Percentiles rank a stretch among this genome's conserved stretches.
Evolutionary conservation across 2,888 invertebrate species (phyloP).

Genomic region (Torymus texanus): DNA sequence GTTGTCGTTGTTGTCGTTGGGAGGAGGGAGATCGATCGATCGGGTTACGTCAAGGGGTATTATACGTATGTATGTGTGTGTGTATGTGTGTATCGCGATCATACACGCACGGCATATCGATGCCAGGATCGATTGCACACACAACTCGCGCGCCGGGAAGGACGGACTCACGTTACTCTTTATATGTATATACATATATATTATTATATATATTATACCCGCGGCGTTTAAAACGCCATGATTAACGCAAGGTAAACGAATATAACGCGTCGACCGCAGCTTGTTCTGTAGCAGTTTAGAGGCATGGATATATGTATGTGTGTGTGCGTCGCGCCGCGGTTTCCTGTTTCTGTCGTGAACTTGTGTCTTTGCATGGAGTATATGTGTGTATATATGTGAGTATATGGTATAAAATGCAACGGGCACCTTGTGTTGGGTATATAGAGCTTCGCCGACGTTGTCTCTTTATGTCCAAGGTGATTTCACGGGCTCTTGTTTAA

Average conservation of each 20-base stretch:
- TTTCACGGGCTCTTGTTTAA: slow-evolving; percentile 8
- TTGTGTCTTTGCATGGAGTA: too few species aligned
- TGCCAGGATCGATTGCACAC: slow-evolving; percentile 73
- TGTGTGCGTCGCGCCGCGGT: slow-evolving; percentile 16
- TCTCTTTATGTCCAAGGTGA: not conserved
- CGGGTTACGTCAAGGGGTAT: slow-evolving; percentile 52
- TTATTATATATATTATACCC: too few species aligned
- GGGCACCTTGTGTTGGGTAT: not conserved
- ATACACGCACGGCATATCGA: slow-evolving; percentile 62
- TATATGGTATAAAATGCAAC: not conserved
- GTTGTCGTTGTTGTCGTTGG: not conserved
- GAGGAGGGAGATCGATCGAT: slow-evolving; percentile 43
- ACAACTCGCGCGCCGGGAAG: slow-evolving; percentile 53
- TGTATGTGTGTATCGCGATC: slow-evolving; percentile 48
- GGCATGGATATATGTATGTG: not conserved
- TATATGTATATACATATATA: too few species aligned
- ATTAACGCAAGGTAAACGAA: slow-evolving; percentile 75
- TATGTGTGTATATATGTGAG: too few species aligned
- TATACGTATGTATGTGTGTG: slow-evolving; percentile 7
- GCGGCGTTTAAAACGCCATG: slow-evolving; percentile 72
- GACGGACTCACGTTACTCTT: slow-evolving; percentile 67
- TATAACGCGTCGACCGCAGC: slow-evolving; percentile 73
- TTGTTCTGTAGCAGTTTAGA: slow-evolving; percentile 51
- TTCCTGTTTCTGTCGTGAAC: slow-evolving; percentile 21
- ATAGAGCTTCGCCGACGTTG: too few species aligned